These are phyloP conservation scores for Acomys russatus DNA, from an alignment of 2,797 vertebrate genomes.

Conservation along the genomic window DNA sequence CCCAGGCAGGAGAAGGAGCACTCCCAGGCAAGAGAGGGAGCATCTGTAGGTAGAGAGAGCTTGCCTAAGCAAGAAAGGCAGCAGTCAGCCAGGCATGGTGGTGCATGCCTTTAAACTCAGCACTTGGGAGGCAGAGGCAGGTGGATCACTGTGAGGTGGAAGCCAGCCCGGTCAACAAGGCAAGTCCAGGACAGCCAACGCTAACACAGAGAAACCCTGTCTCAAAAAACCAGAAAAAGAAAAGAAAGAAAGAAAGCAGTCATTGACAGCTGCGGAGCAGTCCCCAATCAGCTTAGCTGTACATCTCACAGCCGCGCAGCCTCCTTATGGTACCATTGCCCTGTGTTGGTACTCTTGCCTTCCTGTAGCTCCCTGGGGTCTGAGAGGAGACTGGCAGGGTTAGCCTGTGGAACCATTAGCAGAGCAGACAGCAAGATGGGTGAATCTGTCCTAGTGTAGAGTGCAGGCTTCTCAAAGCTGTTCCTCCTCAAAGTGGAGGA, in stretches of 20 bases:
- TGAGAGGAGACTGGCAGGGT: accelerated
- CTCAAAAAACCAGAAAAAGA: too few relatives aligned
- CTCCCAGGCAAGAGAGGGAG: neutral
- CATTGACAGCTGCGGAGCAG: neutral
- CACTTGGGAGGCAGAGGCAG: too few relatives aligned
- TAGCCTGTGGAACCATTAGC: neutral
- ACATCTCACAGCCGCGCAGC: too few relatives aligned
- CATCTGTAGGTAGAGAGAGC: neutral
- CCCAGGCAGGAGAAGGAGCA: neutral
- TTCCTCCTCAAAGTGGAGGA: neutral
- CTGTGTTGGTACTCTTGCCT: neutral
- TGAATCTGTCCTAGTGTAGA: neutral
- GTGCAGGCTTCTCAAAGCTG: neutral
- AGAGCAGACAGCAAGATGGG: neutral
- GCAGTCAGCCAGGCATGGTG: too few relatives aligned
- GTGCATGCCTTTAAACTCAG: too few relatives aligned
- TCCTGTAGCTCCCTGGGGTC: neutral
- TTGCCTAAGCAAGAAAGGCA: too few relatives aligned
- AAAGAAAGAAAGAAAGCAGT: too few relatives aligned
- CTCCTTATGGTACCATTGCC: neutral
- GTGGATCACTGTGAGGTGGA: too few relatives aligned
- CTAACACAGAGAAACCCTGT: too few relatives aligned
- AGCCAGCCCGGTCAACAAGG: too few relatives aligned
- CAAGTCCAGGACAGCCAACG: too few relatives aligned
- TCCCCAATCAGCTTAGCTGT: neutral